Evolutionary conservation across 2,113 vertebrate species (phyloP), one percentile per base, ranked within the genome.

Genomic region (Vombatus ursinus): DNA sequence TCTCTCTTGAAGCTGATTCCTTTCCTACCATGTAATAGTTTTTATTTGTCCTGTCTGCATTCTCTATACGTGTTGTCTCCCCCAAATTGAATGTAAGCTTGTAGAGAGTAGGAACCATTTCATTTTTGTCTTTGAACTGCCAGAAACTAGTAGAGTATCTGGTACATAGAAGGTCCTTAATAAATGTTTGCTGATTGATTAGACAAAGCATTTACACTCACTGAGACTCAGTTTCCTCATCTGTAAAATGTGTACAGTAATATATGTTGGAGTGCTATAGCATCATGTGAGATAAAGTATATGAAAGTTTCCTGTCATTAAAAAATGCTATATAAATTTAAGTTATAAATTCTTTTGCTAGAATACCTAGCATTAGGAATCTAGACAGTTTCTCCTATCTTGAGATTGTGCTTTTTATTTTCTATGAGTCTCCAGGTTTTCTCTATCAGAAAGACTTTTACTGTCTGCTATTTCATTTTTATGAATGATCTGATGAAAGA

Each of bases 171-270:
- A 11, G 25, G 19, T 31, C 2, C 6, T 44, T 54, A 68, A 31
- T 90, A 96, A 93, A 90, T 51, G 49, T n/a, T 53, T 84, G n/a
- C 1, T 91, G 47, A 54, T 54, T 49, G 77, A 92, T n/a, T 77
- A 77, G 37, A 6, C 3, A 84, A 84, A 84, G 2, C 2, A 44
- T 84, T 22, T 84, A 44, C 22, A 16, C 68, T 23, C 14, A 6
- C 16, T 23, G 68, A 44, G 16, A 84, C 16, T 22, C 37, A 23
- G 19, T n/a, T 84, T 44, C 68, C n/a, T 44, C 19, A 84, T 22
- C 19, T 22, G 1, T 8, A 84, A 84, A 84, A 84, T 44, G 19
- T 44, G n/a, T 84, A 44, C 23, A 44, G 68, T 22, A 84, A 44
- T 22, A 44, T 44, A 84, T 22, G 19, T 84, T 84, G 37, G 16